Base-by-base conservation (phyloP, 2,888 invertebrate species). In the Sphinx pinastri region DNA sequence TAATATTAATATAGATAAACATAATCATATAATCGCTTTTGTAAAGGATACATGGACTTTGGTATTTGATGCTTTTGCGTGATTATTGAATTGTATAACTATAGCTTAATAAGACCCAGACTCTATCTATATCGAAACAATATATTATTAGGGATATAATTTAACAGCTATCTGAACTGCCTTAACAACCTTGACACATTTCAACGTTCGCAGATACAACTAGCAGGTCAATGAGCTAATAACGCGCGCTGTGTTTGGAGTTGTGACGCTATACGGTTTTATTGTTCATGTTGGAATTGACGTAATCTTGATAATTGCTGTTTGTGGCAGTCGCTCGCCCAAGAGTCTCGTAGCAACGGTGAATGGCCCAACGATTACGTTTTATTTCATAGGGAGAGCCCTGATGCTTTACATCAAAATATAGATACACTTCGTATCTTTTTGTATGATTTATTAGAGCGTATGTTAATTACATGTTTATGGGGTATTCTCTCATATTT, bases 271-370 rank as follows among this genome's bases (percentile, higher is more conserved):
- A 84, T 76, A 81, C 72, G 58, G 67, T 67, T 63, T 54, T 77
- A 75, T 77, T 71, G 75, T 77, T 70, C 70, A 60, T 16, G 16
- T 55, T 52, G 76, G 74, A 81, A 84, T 83, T 83, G 83, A 84
- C 81, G 81, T 86, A 85, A 87, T 88, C 86, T 85, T 84, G 79
- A 82, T 88, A 86, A 87, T 86, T 85, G 81, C 77, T 79, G 77
- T 79, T 81, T 81, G 81, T 75, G 78, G 78, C 72, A 74, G 57
- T 67, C 49, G 51, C 57, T 58, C 69, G 54, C 45, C 57, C 67
- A 38, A 52, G 19, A 73, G 74, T 73, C 72, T 70, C 75, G 60
- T 75, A 76, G 76, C 77, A 78, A 83, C 81, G 74, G 60, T 58
- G 70, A 57, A 69, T 67, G 55, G 47, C 51, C 58, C 52, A 60